These are phyloP conservation scores for Hirudo medicinalis DNA, from an alignment of 1,140 invertebrate genomes.

Conservation along the genomic window DNA sequence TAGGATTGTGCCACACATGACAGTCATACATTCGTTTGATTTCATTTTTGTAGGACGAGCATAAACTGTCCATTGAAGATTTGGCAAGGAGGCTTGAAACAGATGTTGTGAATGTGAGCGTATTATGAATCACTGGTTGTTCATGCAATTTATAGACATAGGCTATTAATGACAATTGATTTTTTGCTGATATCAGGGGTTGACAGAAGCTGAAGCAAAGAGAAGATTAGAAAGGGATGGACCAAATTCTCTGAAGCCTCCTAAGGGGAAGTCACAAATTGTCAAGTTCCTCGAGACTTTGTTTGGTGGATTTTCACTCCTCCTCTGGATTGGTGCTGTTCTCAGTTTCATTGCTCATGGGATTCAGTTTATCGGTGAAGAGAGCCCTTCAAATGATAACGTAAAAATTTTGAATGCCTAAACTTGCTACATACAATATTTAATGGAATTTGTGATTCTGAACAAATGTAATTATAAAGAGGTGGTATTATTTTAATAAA, in stretches of 20 bases:
- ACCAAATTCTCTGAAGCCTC: slow-evolving; percentile 78
- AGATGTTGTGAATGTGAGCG: slow-evolving; percentile 68
- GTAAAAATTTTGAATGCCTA: slow-evolving; percentile 24
- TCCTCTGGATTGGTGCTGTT: slow-evolving; percentile 91
- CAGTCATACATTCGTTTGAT: slow-evolving; percentile 1
- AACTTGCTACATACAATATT: neutral
- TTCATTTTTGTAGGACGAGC: slow-evolving; percentile 56
- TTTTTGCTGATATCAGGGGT: slow-evolving; percentile 51
- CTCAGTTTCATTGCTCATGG: slow-evolving; percentile 85
- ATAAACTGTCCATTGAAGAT: slow-evolving; percentile 91
- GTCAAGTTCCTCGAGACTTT: slow-evolving; percentile 95
- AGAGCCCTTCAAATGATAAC: slow-evolving; percentile 34
- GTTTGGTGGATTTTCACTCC: slow-evolving; percentile 86
- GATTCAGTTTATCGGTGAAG: slow-evolving; percentile 50
- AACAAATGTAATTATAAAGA: no score
- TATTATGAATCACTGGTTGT: neutral
- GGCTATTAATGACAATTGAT: neutral
- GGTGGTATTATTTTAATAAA: no score
- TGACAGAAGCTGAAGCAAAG: slow-evolving; percentile 81
- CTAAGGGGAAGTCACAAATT: slow-evolving; percentile 91
- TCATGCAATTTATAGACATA: neutral
- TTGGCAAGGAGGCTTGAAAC: slow-evolving; percentile 86
- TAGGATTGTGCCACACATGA: neutral
- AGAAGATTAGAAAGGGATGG: slow-evolving; percentile 82
- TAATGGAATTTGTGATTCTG: no score